A percentile compares a stretch with the other conserved stretches of the same genome.
Evolutionary conservation across 1,140 invertebrate species (phyloP).

Genomic region (Drosophila nannoptera): DNA sequence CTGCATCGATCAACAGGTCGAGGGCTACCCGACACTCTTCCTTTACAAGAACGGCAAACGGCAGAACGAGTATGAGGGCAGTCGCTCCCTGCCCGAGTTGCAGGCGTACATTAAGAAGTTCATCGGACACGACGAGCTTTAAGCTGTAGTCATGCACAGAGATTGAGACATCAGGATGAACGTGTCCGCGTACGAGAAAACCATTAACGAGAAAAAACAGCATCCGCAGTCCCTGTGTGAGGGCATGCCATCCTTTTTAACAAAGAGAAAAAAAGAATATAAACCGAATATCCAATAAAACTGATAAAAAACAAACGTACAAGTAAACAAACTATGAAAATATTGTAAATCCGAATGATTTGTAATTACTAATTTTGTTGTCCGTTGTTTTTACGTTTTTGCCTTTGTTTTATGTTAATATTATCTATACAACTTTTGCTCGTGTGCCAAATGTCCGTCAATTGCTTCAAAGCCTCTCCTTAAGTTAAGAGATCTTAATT

Average conservation of each 20-base stretch:
- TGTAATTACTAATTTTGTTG: neutral
- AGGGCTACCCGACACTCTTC: slow-evolving; percentile 88
- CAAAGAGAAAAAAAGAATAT: neutral
- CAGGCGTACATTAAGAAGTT: slow-evolving; percentile 70
- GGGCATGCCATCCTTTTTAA: slow-evolving; percentile 19
- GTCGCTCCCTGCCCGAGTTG: slow-evolving; percentile 83
- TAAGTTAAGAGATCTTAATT: slow-evolving; percentile 1
- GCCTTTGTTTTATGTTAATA: neutral
- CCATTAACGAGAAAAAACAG: slow-evolving; percentile 27
- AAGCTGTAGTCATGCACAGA: slow-evolving; percentile 9
- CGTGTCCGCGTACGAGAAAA: slow-evolving; percentile 16
- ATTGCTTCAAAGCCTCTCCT: slow-evolving; percentile 4
- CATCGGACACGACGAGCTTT: slow-evolving; percentile 69
- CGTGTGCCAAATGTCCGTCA: slow-evolving; percentile 34
- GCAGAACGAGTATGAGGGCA: slow-evolving; percentile 86
- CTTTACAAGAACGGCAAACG: slow-evolving; percentile 85
- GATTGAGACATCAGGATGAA: neutral
- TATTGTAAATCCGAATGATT: slow-evolving; percentile 22
- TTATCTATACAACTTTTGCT: slow-evolving; percentile 14
- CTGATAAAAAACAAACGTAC: neutral
- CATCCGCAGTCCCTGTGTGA: slow-evolving; percentile 9
- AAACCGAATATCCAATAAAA: neutral
- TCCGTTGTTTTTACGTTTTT: neutral
- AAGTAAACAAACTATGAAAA: slow-evolving; percentile 5
- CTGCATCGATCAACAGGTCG: slow-evolving; percentile 87